Percentiles rank a stretch among this genome's conserved stretches.
phyloP scores from a whole-genome alignment of 2,888 invertebrate species.

The Temnothorax rugatulus region DNA sequence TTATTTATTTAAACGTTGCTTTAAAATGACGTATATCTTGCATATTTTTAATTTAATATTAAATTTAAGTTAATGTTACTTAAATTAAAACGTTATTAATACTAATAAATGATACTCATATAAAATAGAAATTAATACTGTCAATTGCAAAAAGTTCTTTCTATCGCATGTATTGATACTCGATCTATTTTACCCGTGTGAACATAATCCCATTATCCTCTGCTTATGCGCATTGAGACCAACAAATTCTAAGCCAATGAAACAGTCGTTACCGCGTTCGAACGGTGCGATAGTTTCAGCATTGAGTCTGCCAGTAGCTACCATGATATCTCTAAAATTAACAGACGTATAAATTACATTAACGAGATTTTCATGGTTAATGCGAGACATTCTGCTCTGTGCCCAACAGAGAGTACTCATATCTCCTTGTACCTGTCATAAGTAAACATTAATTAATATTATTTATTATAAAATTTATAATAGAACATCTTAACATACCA shows the following conservation, averaged over 20 bases:
- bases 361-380: background rate
- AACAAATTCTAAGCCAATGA: background rate
- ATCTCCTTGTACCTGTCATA: slow-evolving; percentile 3
- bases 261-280: too few species aligned
- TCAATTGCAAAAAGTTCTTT: too few species aligned
- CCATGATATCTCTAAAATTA: slow-evolving; percentile 12
- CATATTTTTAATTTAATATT: too few species aligned
- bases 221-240: background rate
- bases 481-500: too few species aligned
- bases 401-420: background rate
- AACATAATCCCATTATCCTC: background rate
- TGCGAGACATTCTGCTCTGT: background rate
- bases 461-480: slow-evolving; percentile 79
- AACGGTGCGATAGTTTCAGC: background rate
- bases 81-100: too few species aligned
- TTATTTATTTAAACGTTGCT: too few species aligned
- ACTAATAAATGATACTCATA: too few species aligned
- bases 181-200: background rate
- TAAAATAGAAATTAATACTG: too few species aligned
- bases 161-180: too few species aligned
- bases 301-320: background rate
- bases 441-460: slow-evolving; percentile 71
- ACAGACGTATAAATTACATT: background rate
- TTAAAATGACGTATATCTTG: too few species aligned
- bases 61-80: too few species aligned